Conservation (phyloP, 2,797 vertebrate genomes). For the Leptoclinus maculatus region DNA sequence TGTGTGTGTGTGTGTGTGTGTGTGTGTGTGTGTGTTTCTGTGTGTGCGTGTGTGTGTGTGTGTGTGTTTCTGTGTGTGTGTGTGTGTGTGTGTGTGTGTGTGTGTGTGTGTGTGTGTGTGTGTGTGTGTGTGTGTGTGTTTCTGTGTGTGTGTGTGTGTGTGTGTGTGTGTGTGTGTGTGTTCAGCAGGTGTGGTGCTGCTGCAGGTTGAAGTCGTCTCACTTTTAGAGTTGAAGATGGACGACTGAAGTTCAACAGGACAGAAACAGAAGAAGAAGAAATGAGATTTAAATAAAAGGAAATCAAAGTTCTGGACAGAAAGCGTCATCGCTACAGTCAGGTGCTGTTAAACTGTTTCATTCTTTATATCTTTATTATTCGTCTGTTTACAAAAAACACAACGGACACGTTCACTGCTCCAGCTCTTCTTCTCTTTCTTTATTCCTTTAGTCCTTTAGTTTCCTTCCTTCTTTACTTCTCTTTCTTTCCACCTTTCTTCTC, state of each 20-base stretch:
- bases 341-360: conserved; percentile 4
- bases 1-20: background rate
- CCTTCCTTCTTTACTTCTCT: background rate
- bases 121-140: conserved; percentile 46
- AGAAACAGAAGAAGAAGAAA: conserved; percentile 40
- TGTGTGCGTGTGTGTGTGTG: background rate
- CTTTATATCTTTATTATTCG: no score
- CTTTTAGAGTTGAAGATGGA: conserved; percentile 20
- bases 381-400: no score
- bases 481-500: background rate
- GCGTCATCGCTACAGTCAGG: conserved; percentile 16
- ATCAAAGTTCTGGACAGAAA: background rate
- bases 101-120: background rate
- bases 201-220: conserved; percentile 2
- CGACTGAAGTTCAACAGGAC: conserved; percentile 11
- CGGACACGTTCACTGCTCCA: background rate
- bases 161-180: conserved; percentile 47
- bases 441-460: background rate
- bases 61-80: conserved; percentile 63
- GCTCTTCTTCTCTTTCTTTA: background rate
- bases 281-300: conserved; percentile 21
- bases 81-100: background rate
- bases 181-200: conserved; percentile 68
- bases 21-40: background rate
- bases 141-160: background rate